Evolutionary conservation across 2,888 invertebrate genomes (phyloP), one percentile per base, ranked within the genome.

Genomic region (Metellina segmentata): DNA sequence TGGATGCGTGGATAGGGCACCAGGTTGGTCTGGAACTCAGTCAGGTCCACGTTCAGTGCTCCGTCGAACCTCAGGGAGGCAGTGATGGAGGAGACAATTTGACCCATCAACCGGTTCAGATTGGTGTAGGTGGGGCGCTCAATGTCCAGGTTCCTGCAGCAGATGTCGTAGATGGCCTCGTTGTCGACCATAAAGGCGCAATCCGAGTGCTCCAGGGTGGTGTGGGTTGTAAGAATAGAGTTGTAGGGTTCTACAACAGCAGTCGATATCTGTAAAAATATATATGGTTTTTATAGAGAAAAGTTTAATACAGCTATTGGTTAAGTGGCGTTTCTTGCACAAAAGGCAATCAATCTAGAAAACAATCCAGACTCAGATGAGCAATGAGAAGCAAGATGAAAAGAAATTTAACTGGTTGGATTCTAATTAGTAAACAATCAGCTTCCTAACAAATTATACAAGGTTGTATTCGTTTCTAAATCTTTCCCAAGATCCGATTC

Each of bases 61-160:
- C 98, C 98, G 96, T 98, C 98, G 96, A 98, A 98, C 94, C 98
- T 97, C 94, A 98, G 96, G 72, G 98, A 98, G 90, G 98, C 98
- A 8, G 98, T 98, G 95, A 98, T 98, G 92, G 98, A 95, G 0
- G 94, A 95, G 8, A 95, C 95, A 92, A 96, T 95, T 93, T 96
- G 95, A 69, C 95, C 95, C 93, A 96, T 95, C 71, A 96, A 94
- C 81, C 96, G 94, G 93, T 96, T 96, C 91, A 96, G 97, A 97
- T 96, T 99, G 97, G 95, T 98, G 96, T 99, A 99, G 34, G 98
- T 98, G 34, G 99, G 99, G 93, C 98, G 96, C 95, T 98, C 98
- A 94, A 98, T 98, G 95, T 98, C 98, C 95, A 99, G 96, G 95
- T 99, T 99, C 94, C 98, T 97, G 94, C 98, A 96, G 96, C 98